Evolutionary conservation across 2,797 vertebrate genomes (phyloP).

Genomic region (Sebastes elongatus): DNA sequence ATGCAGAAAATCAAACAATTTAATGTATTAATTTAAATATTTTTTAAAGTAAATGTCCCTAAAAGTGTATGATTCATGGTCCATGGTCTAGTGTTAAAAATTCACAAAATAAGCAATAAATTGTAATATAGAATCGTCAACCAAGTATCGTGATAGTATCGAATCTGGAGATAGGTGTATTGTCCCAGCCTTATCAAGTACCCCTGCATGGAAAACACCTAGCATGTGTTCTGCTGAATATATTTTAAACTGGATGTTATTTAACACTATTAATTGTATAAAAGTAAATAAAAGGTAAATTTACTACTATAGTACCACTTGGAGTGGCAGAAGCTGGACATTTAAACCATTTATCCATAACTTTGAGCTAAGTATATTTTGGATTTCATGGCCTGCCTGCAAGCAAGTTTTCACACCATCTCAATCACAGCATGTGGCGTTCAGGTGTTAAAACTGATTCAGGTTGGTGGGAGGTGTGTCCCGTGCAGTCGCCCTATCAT

Average conservation of each 20-base stretch:
- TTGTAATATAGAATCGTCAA: too few species aligned
- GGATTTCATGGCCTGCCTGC: not conserved
- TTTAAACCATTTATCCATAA: not conserved
- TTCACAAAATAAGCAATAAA: too few species aligned
- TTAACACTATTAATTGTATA: not conserved
- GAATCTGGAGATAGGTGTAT: not conserved
- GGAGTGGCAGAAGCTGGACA: not conserved
- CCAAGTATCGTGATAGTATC: too few species aligned
- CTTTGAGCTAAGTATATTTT: not conserved
- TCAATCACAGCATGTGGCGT: not conserved
- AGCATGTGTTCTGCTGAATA: not conserved
- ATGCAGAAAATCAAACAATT: too few species aligned
- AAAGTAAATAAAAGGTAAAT: not conserved
- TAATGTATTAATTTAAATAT: rapidly evolving
- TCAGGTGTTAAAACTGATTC: not conserved
- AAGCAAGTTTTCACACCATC: not conserved
- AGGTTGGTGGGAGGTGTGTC: not conserved
- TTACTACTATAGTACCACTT: not conserved
- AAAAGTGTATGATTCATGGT: too few species aligned
- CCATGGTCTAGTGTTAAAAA: too few species aligned
- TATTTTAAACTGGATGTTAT: not conserved
- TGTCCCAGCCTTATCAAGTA: rapidly evolving
- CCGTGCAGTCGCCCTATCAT: not conserved
- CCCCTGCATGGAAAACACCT: not conserved
- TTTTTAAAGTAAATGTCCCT: rapidly evolving